Conservation (phyloP, 1,140 invertebrate genomes). For the Drosophila nannoptera region DNA sequence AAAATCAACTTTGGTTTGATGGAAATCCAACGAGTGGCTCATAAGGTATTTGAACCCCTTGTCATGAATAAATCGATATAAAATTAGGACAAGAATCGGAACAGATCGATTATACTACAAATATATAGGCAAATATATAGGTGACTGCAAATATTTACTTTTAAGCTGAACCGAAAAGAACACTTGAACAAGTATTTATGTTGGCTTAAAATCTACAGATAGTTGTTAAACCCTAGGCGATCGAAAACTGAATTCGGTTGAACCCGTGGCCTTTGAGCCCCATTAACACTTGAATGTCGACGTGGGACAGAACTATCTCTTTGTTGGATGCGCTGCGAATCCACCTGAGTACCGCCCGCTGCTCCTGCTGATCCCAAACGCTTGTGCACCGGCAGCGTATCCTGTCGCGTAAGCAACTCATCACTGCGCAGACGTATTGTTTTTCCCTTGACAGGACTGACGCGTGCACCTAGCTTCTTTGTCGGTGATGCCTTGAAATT, state of each 20-base stretch:
- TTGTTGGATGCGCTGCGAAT: conserved; percentile 12
- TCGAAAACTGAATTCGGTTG: conserved; percentile 68
- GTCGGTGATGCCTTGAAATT: conserved; percentile 66
- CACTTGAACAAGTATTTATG: conserved; percentile 35
- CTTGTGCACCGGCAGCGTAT: conserved; percentile 65
- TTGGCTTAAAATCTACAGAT: conserved; percentile 44
- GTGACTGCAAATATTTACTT: conserved; percentile 46
- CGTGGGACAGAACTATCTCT: conserved; percentile 16
- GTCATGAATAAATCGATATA: too few relatives aligned
- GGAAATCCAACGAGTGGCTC: too few relatives aligned
- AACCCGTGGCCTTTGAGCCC: conserved; percentile 36
- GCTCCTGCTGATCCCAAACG: conserved; percentile 44
- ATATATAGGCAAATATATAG: not conserved
- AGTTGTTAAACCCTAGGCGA: conserved; percentile 73
- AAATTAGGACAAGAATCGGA: too few relatives aligned
- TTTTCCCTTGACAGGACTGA: conserved; percentile 64
- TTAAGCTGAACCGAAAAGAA: conserved; percentile 36
- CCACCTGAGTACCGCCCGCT: conserved; percentile 25
- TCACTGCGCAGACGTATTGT: conserved; percentile 72
- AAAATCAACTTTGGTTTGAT: too few relatives aligned
- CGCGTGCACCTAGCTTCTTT: conserved; percentile 41
- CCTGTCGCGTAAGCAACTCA: conserved; percentile 61
- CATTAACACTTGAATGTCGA: conserved; percentile 51
- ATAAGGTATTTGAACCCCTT: too few relatives aligned
- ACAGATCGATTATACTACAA: too few relatives aligned